Evolutionary conservation across 2,797 vertebrate species (phyloP).

Genomic region (Acomys russatus): DNA sequence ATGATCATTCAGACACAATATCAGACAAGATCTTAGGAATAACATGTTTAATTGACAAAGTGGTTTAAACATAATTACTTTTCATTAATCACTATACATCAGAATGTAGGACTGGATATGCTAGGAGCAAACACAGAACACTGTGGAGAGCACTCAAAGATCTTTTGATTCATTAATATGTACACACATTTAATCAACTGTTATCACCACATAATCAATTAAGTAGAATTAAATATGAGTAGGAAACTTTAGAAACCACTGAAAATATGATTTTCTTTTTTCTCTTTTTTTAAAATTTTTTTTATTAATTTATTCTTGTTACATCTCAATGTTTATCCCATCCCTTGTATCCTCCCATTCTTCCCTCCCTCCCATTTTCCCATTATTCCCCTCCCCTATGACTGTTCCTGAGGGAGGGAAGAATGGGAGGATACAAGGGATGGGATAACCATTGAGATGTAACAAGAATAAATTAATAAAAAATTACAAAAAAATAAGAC

Average conservation of each 20-base stretch:
- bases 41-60: constrained; percentile 14
- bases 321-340: too few relatives aligned
- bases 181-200: constrained; percentile 50
- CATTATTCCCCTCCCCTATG: too few relatives aligned
- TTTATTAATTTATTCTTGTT: too few relatives aligned
- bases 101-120: constrained; percentile 44
- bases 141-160: neutral
- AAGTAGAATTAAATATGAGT: constrained; percentile 44
- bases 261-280: neutral
- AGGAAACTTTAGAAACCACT: constrained; percentile 6
- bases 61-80: constrained; percentile 60
- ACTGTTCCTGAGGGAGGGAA: too few relatives aligned
- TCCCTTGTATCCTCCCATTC: too few relatives aligned
- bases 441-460: too few relatives aligned
- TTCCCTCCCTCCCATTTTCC: too few relatives aligned
- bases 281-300: too few relatives aligned
- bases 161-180: constrained; percentile 41
- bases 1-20: constrained; percentile 37
- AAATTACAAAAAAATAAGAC: neutral
- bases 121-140: neutral
- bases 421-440: too few relatives aligned
- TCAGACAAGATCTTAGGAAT: constrained; percentile 43
- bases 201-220: neutral
- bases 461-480: too few relatives aligned
- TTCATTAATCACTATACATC: constrained; percentile 50